Conservation (phyloP, 2,797 vertebrate genomes). For the Pteropus rufus region DNA sequence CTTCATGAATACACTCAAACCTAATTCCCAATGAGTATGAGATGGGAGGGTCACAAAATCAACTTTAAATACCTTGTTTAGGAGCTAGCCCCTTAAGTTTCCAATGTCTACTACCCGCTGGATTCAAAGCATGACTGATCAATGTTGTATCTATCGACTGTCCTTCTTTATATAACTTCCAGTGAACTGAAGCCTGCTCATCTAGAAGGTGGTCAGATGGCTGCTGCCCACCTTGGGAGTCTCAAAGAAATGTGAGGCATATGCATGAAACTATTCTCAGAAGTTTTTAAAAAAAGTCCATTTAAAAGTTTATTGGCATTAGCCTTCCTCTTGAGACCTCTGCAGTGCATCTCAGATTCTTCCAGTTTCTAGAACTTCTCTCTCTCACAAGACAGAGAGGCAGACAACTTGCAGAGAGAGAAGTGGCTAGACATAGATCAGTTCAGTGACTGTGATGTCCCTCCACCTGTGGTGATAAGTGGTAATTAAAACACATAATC, state of each 20-base stretch:
- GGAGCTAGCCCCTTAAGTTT: not conserved
- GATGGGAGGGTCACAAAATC: not conserved
- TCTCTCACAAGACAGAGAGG: not conserved
- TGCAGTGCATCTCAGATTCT: not conserved
- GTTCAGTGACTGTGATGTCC: not conserved
- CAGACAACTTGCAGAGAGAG: not conserved
- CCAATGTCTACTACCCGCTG: not conserved
- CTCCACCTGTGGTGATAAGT: not conserved
- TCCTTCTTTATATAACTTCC: slow-evolving; percentile 20
- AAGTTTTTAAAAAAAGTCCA: not conserved
- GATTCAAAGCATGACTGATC: slow-evolving; percentile 16
- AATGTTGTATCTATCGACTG: slow-evolving; percentile 5
- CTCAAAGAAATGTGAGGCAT: slow-evolving; percentile 38
- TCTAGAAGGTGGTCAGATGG: not conserved
- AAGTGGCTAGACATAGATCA: not conserved
- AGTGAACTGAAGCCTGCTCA: not conserved
- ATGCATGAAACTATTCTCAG: not conserved
- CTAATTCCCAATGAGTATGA: not conserved
- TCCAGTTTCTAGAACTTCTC: slow-evolving; percentile 18
- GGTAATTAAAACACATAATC: slow-evolving; percentile 18
- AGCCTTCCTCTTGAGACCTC: slow-evolving; percentile 16
- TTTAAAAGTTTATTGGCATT: slow-evolving; percentile 20
- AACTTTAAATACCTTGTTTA: slow-evolving; percentile 21
- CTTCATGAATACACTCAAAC: slow-evolving; percentile 10
- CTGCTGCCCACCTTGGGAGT: not conserved